Conservation (phyloP, 1,140 invertebrate genomes). For the Pectinophora gossypiella region DNA sequence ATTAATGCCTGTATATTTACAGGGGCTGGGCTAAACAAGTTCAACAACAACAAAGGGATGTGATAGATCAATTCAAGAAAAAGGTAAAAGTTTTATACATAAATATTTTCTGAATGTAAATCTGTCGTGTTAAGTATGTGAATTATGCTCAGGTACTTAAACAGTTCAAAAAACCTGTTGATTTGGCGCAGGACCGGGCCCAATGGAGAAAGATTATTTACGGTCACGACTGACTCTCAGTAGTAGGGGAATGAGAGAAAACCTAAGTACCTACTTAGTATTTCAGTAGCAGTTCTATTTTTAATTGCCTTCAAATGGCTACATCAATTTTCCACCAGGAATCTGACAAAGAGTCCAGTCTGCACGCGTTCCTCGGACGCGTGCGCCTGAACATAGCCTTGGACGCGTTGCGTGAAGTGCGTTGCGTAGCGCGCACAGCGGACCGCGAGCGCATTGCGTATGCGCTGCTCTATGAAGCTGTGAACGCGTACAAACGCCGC, state of each 20-base stretch:
- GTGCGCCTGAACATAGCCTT: constrained; percentile 45
- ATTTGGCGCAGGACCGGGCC: too few relatives aligned
- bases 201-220: too few relatives aligned
- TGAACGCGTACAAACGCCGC: constrained; percentile 29
- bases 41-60: constrained; percentile 40
- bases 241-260: too few relatives aligned
- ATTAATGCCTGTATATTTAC: constrained; percentile 12
- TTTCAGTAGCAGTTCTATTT: too few relatives aligned
- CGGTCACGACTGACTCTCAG: too few relatives aligned
- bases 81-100: constrained; percentile 29
- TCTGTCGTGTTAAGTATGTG: too few relatives aligned
- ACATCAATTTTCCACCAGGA: constrained; percentile 33
- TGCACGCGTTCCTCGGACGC: constrained; percentile 46
- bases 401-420: constrained; percentile 48
- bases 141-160: too few relatives aligned
- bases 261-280: too few relatives aligned
- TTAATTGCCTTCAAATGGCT: too few relatives aligned
- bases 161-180: too few relatives aligned
- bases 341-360: constrained; percentile 34
- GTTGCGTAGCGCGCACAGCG: constrained; percentile 41
- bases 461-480: constrained; percentile 32
- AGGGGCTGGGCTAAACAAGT: constrained; percentile 54
- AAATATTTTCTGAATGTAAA: too few relatives aligned
- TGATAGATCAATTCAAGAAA: constrained; percentile 30
- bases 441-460: constrained; percentile 31